phyloP scores from a whole-genome alignment of 30 jellyfish, hydroid and myxozoan species.

The Turritopsis dohrnii region DNA sequence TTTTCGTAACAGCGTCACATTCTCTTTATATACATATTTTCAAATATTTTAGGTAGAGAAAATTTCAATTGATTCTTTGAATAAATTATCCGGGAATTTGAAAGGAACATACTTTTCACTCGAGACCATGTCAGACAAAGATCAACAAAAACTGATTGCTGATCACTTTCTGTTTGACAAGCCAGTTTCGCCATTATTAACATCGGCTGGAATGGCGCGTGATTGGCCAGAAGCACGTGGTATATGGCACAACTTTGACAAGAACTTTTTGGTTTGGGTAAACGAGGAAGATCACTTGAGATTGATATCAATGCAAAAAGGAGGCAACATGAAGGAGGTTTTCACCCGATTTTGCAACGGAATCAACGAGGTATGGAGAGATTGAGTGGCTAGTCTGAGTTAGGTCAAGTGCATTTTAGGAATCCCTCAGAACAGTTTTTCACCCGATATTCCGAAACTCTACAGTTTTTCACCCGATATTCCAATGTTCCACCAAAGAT shows the following conservation, averaged over 20 bases:
- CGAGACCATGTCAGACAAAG: slow-evolving; percentile 48
- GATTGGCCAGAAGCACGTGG: slow-evolving; percentile 95
- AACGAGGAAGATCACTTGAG: slow-evolving; percentile 89
- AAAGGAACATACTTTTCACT: slow-evolving; percentile 56
- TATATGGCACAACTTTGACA: slow-evolving; percentile 63
- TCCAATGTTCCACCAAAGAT: no score
- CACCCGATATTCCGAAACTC: no score
- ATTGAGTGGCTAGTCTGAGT: no score
- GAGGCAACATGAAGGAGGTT: slow-evolving; percentile 84
- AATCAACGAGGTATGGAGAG: slow-evolving; percentile 31
- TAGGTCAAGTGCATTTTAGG: no score
- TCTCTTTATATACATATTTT: no score
- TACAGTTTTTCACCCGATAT: no score
- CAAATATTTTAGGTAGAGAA: neutral
- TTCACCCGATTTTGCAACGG: slow-evolving; percentile 66
- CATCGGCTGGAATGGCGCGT: slow-evolving; percentile 83
- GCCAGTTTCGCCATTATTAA: slow-evolving; percentile 79
- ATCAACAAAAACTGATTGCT: slow-evolving; percentile 54
- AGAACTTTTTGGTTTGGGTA: slow-evolving; percentile 77
- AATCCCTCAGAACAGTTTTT: no score
- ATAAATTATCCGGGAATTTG: neutral
- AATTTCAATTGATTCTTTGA: neutral
- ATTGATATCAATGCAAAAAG: slow-evolving; percentile 78
- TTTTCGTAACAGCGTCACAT: no score
- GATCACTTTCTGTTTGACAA: slow-evolving; percentile 37